These are phyloP conservation scores for Chloropsis cyanopogon DNA, from an alignment of 2,113 vertebrate species.

Conservation along the genomic window DNA sequence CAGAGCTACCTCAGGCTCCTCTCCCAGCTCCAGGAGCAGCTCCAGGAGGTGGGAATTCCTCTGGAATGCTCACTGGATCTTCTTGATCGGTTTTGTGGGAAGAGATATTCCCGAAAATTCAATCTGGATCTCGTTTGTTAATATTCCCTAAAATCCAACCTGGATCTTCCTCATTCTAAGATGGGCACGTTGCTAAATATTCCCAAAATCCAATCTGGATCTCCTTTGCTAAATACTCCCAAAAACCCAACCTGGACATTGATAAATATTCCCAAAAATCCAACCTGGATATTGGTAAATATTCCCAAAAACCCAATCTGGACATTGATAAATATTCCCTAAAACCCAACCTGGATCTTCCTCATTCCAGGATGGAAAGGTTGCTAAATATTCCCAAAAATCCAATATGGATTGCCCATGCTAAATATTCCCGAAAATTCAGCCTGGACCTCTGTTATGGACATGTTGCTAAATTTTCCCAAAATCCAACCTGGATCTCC, in stretches of 20 bases:
- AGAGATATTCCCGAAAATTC: not conserved
- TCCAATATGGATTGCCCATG: not conserved
- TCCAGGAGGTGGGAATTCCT: not conserved
- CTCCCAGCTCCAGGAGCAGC: not conserved
- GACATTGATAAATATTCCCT: not conserved
- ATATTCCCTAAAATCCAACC: no score
- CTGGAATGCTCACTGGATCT: rapidly evolving
- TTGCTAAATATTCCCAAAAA: not conserved
- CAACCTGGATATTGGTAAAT: not conserved
- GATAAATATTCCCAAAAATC: not conserved
- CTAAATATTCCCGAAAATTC: not conserved
- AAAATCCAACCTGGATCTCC: not conserved
- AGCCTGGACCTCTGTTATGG: no score
- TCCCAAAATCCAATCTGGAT: not conserved
- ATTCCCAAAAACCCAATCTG: not conserved
- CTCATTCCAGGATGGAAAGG: no score
- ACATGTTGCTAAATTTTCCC: not conserved
- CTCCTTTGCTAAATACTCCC: not conserved
- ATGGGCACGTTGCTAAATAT: not conserved
- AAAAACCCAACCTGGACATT: no score
- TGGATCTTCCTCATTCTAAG: no score
- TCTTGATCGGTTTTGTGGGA: rapidly evolving
- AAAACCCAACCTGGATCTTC: not conserved
- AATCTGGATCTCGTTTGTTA: no score
- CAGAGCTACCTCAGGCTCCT: not conserved